Evolutionary conservation across 2,113 vertebrate genomes (phyloP).

Genomic region (Donacobius atricapilla): DNA sequence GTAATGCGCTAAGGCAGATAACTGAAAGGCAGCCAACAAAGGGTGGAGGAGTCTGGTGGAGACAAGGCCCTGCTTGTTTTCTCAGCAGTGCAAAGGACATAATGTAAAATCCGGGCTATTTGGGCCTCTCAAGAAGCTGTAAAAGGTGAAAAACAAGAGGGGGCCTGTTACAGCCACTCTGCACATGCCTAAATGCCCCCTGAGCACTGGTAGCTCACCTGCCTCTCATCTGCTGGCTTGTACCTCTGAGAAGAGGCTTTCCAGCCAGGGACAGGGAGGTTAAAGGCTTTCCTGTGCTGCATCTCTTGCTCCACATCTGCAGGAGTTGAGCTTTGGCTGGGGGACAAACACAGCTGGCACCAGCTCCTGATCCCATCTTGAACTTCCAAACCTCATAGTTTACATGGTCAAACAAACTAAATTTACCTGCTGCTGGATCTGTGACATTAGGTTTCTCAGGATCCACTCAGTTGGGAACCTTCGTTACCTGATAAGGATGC

Average conservation of each 20-base stretch:
- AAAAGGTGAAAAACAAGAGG: not conserved
- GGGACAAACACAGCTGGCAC: accelerated
- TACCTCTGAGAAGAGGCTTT: not conserved
- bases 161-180: not conserved
- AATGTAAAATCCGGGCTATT: not conserved
- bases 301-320: not conserved
- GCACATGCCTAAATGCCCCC: not conserved
- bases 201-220: not conserved
- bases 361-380: not conserved
- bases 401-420: not conserved
- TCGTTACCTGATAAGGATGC: not conserved
- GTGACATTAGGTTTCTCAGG: not conserved
- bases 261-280: not conserved
- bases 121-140: not conserved
- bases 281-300: not conserved
- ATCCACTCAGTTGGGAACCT: not conserved
- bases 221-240: not conserved
- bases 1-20: constrained; percentile 44
- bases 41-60: constrained; percentile 16
- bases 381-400: not conserved
- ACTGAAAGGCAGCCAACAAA: constrained; percentile 54
- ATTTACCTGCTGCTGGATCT: not conserved
- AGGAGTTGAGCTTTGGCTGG: not conserved
- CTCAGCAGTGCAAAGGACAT: not conserved
- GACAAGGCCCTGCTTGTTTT: constrained; percentile 53